Base-by-base conservation (phyloP, 2,797 vertebrate species). In the Gouania willdenowi region DNA sequence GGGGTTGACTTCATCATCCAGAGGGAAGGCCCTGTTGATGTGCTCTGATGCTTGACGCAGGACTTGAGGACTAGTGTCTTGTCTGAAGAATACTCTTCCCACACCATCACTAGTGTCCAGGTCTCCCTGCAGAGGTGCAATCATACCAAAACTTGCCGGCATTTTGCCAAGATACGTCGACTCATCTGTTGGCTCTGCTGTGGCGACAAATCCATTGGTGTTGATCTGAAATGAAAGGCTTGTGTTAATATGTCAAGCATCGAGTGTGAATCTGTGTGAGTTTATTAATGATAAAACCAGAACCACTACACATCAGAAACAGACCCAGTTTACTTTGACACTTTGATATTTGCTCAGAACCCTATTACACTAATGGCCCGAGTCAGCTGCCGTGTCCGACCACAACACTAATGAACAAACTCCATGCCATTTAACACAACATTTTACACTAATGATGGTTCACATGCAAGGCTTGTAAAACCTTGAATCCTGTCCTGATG, bases 191-290 rank as follows among this genome's bases (percentile, higher is more conserved):
- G 92, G 93, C 35, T 91, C 51, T 35, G 67, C 79, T 40, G 84
- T 82, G 49, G 92, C 90, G 43, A 95, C 85, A 57, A 95, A 89
- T 18, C 94, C 94, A 43, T 95, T 96, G 57, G 92, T 94, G 67
- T 88, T 81, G 72, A 96, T 71, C 93, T 96, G 86, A 42, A 62
- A 67, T 11, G 0, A 47, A 55, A 60, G 48, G 25, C 10, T 39
- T 6, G 19, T 25, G 38, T 62, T 57, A 10, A 27, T 41, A 55
- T 4, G 16, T 20, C 10, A 34, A 39, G 18, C 36, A 11, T 28
- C 25, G 2, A 26, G 8, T n/a, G 13, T 8, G 26, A 29, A 31
- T 26, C 20, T 2, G n/a, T 16, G 5, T 6, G n/a, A 41, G 36
- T 31, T 29, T 49, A 7, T n/a, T 58, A 30, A 37, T 6, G 34